Evolutionary conservation across 2,797 vertebrate genomes (phyloP), one percentile per base, ranked within the genome.

Genomic region (Chromobotia macracanthus): DNA sequence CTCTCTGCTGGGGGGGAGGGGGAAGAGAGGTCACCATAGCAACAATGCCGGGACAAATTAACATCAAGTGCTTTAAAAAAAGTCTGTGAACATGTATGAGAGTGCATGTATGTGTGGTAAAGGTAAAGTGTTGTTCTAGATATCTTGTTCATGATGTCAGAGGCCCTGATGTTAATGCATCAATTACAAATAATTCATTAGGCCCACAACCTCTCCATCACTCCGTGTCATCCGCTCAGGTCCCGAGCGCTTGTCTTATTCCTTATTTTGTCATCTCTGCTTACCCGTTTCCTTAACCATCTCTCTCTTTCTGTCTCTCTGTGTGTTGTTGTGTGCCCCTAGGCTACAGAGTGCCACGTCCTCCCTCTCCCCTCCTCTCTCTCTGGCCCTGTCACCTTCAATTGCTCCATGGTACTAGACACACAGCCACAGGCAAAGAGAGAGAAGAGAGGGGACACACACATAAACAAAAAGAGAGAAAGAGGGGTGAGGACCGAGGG

Each of bases 11-110:
- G 83, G 77, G 77, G 86, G 82, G 77, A 86, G 82, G 80, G 77
- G 70, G 86, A 83, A 79, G 78, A 82, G 84, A 81, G 78, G 84
- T 89, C 83, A 84, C 86, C 84, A 88, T 88, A 80, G 85, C 86
- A 89, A 89, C 86, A 77, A 87, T 78, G 87, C 80, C 86, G 79
- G 80, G 75, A 86, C 84, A 87, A 84, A 86, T 88, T 85, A 85
- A 68, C 82, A 84, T 89, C 86, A 87, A 86, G 82, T 58, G 41
- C 65, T 84, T 75, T 79, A 81, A 82, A 84, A 79, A 68, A 79
- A 67, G n/a, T 46, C 25, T 60, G 38, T 80, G 83, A 74, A 79
- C 56, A 58, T 61, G 41, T 73, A 48, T 81, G 74, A 58, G 55
- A 31, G 65, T 46, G 66, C 31, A 71, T 41, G 71, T 73, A 73